A percentile compares a stretch with the other conserved stretches of the same genome.
Evolutionary conservation across 2,113 vertebrate genomes (phyloP).

Genomic region (Dissostichus mawsoni): DNA sequence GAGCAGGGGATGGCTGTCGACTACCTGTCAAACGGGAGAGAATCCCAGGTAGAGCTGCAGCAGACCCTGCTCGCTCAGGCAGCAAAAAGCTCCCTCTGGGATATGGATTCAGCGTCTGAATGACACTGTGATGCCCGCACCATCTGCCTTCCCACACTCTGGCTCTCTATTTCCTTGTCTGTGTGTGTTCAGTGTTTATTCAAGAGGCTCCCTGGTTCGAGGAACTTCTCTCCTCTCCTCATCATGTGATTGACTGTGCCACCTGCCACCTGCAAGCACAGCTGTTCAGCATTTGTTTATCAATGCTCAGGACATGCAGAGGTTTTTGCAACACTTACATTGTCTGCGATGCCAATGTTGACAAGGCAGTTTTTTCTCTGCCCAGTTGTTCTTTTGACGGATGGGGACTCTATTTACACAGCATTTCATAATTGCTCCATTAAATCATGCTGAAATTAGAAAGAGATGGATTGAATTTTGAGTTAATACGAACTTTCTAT

Average conservation of each 20-base stretch:
- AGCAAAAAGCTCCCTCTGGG: slow-evolving; percentile 32
- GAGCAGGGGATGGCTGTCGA: slow-evolving; percentile 50
- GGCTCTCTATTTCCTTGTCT: slow-evolving; percentile 15
- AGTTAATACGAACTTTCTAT: not conserved
- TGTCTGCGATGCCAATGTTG: slow-evolving; percentile 4
- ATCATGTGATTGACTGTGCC: slow-evolving; percentile 49
- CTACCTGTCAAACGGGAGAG: not conserved
- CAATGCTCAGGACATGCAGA: slow-evolving; percentile 10
- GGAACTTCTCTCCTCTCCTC: slow-evolving; percentile 7
- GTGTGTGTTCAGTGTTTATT: slow-evolving; percentile 39
- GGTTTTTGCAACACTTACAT: slow-evolving; percentile 18
- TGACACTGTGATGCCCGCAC: slow-evolving; percentile 16
- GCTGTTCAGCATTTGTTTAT: slow-evolving; percentile 41
- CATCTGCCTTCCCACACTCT: slow-evolving; percentile 23
- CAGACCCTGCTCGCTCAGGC: slow-evolving; percentile 23
- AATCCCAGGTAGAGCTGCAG: slow-evolving; percentile 15
- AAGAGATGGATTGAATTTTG: not conserved
- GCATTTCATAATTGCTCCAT: not conserved
- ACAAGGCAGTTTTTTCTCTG: not conserved
- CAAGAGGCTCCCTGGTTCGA: slow-evolving; percentile 15
- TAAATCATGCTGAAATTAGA: not conserved
- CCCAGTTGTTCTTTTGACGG: not conserved
- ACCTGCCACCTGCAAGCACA: slow-evolving; percentile 46
- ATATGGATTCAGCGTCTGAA: slow-evolving; percentile 27
- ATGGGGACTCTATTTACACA: not conserved